Evolutionary conservation across 2,113 vertebrate genomes (phyloP).

Genomic region (Notarius lentiginosus): DNA sequence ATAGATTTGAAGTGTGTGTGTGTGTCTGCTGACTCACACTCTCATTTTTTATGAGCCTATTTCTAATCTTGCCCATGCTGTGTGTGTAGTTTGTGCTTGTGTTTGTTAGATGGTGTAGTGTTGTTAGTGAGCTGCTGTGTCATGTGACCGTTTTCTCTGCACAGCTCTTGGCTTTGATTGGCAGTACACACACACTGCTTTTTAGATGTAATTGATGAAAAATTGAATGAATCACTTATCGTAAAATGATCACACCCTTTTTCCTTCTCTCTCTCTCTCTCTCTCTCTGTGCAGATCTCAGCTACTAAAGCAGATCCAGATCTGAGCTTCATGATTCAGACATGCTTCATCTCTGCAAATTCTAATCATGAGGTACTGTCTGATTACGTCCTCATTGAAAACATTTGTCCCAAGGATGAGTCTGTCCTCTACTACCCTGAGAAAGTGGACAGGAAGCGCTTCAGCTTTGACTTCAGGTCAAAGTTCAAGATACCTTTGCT

Average conservation of each 20-base stretch:
- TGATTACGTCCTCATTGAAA: conserved; percentile 87
- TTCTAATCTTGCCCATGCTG: background rate
- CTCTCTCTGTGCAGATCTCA: conserved; percentile 78
- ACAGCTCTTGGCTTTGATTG: background rate
- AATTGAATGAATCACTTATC: background rate
- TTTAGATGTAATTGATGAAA: background rate
- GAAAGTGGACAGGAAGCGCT: conserved; percentile 77
- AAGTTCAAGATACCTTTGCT: conserved; percentile 80
- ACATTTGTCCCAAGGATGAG: conserved; percentile 89
- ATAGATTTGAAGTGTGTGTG: background rate
- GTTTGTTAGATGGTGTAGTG: background rate
- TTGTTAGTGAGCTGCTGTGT: background rate
- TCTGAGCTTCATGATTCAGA: conserved; percentile 86
- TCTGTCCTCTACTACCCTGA: conserved; percentile 80
- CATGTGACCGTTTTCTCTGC: background rate
- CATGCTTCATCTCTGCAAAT: conserved; percentile 84
- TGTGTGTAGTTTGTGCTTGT: background rate
- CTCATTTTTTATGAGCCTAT: background rate
- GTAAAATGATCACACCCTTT: background rate
- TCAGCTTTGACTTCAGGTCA: conserved; percentile 89
- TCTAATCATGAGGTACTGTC: conserved; percentile 75
- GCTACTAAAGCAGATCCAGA: conserved; percentile 81
- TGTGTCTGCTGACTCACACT: background rate
- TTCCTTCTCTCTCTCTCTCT: conserved; percentile 20
- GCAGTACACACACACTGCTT: background rate